These are phyloP conservation scores for Heteromyza rotundicornis DNA, from an alignment of 2,888 invertebrate genomes.

Conservation along the genomic window DNA sequence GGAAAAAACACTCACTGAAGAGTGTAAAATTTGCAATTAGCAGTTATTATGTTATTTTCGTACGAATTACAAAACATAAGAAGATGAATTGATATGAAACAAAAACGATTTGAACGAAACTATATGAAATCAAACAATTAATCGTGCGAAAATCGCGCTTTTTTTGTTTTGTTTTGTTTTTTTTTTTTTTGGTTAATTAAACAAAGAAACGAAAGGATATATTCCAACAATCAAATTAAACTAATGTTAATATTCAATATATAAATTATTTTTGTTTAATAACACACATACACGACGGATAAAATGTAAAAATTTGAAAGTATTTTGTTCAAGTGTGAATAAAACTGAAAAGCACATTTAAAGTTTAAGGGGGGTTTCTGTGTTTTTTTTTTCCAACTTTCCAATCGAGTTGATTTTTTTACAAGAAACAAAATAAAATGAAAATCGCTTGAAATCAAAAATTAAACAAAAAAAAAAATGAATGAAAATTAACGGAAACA, in stretches of 20 bases:
- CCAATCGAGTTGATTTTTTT: slow-evolving; percentile 8
- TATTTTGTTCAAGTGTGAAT: background rate
- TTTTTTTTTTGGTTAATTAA: background rate
- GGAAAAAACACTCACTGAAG: background rate
- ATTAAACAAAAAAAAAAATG: background rate
- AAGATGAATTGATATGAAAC: slow-evolving; percentile 6
- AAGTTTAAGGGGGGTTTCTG: slow-evolving; percentile 13
- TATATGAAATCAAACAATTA: background rate
- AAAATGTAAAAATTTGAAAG: background rate
- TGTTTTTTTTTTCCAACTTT: slow-evolving; percentile 1
- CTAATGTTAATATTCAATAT: slow-evolving; percentile 20
- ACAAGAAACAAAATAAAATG: slow-evolving; percentile 18
- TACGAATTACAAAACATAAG: background rate
- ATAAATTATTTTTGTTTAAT: slow-evolving; percentile 26
- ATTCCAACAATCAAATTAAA: slow-evolving; percentile 6
- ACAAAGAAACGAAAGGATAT: slow-evolving; percentile 8
- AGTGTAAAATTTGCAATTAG: background rate
- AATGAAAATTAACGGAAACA: slow-evolving; percentile 7
- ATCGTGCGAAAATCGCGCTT: no score
- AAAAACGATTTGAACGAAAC: slow-evolving; percentile 14
- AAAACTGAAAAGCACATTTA: slow-evolving; percentile 18
- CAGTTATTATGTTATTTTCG: background rate
- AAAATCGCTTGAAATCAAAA: background rate
- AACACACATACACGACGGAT: slow-evolving; percentile 60
- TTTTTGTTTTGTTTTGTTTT: no score